Conservation (phyloP, 2,797 vertebrate species). For the Decapterus maruadsi region DNA sequence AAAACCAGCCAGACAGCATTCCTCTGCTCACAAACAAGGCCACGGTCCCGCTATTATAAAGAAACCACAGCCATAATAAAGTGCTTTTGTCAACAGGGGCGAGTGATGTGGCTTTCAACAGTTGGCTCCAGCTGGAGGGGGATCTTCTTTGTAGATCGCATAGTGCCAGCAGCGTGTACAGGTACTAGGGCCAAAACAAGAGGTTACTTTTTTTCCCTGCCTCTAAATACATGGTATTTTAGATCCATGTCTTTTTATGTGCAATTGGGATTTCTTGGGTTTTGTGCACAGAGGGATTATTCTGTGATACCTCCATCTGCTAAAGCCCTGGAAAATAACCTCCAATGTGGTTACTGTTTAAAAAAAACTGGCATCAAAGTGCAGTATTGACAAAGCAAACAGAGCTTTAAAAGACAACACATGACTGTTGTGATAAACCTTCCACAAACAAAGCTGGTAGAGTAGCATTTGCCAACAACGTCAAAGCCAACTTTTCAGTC, state of each 20-base stretch:
- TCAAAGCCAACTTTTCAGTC: background rate
- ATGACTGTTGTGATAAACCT: background rate
- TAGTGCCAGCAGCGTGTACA: background rate
- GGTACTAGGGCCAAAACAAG: background rate
- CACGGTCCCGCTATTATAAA: conserved; percentile 1
- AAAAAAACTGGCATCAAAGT: background rate
- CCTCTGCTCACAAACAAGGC: conserved; percentile 7
- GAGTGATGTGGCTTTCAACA: conserved; percentile 11
- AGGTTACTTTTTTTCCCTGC: background rate
- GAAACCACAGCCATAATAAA: conserved; percentile 18
- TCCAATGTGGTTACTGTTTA: background rate
- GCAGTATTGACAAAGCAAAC: background rate
- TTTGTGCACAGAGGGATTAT: background rate
- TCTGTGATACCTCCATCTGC: background rate
- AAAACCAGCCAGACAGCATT: conserved; percentile 30
- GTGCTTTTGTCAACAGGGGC: background rate
- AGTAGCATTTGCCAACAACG: background rate
- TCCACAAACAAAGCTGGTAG: conserved; percentile 1
- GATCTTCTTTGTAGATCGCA: conserved; percentile 14
- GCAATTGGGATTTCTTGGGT: background rate
- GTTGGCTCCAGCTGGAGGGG: background rate
- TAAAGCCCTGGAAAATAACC: background rate
- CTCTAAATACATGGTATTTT: too few species aligned
- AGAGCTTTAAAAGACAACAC: background rate
- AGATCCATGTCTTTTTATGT: background rate